Evolutionary conservation across 1,140 invertebrate species (phyloP).

Genomic region (Euglossa dilemma): DNA sequence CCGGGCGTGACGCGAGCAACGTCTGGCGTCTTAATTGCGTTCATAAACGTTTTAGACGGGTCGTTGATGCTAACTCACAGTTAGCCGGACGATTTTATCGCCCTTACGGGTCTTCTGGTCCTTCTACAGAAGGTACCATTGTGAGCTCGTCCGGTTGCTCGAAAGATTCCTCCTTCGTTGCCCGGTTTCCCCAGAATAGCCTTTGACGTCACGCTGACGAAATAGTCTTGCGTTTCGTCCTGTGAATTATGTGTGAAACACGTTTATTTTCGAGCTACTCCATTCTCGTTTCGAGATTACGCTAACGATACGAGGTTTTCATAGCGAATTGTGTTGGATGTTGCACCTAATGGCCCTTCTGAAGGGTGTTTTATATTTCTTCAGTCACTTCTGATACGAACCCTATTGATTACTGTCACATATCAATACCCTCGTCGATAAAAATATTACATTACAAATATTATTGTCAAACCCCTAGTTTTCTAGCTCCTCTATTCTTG

Average conservation of each 20-base stretch:
- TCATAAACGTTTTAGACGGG: slow-evolving; percentile 64
- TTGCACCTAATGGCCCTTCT: no score
- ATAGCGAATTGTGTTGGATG: no score
- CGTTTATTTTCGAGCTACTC: background rate
- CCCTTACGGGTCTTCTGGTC: slow-evolving; percentile 21
- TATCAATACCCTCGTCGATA: no score
- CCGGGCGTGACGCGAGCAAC: slow-evolving; percentile 64
- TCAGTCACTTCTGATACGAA: no score
- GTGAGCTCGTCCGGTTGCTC: slow-evolving; percentile 41
- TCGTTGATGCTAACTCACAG: slow-evolving; percentile 53
- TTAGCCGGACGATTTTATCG: slow-evolving; percentile 49
- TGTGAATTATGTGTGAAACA: background rate
- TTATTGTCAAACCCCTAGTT: no score
- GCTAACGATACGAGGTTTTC: no score
- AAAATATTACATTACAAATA: no score
- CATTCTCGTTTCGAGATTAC: background rate
- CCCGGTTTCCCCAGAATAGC: slow-evolving; percentile 34
- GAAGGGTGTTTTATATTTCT: no score
- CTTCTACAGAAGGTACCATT: slow-evolving; percentile 30
- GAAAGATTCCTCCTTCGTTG: slow-evolving; percentile 24
- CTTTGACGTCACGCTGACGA: slow-evolving; percentile 16
- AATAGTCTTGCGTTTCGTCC: slow-evolving; percentile 12
- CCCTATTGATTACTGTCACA: no score
- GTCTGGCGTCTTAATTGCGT: slow-evolving; percentile 75
- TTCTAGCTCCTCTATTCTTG: background rate